These are phyloP conservation scores for Cantharis nigra DNA, from an alignment of 2,888 invertebrate genomes.

Conservation along the genomic window DNA sequence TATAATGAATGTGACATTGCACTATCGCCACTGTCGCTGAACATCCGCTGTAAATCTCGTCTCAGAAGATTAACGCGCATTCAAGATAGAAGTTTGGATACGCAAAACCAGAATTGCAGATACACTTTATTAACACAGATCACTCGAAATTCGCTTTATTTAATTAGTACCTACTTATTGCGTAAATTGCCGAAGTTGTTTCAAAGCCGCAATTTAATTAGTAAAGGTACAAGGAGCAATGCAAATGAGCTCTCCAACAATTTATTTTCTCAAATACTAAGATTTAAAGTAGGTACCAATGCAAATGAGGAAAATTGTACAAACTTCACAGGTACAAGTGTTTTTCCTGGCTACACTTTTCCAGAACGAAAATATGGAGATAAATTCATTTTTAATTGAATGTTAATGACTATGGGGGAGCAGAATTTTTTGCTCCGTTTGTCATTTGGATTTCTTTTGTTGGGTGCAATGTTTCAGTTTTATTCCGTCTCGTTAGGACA, in stretches of 20 bases:
- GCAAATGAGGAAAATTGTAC: not conserved
- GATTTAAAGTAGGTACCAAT: not conserved
- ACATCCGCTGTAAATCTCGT: slow-evolving; percentile 26
- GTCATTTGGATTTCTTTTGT: not conserved
- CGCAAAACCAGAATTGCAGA: slow-evolving; percentile 14
- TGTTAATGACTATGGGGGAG: not conserved
- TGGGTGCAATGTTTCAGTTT: not conserved
- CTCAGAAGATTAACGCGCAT: slow-evolving; percentile 26
- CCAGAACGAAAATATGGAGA: not conserved
- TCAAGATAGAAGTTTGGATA: slow-evolving; percentile 23
- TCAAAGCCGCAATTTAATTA: slow-evolving; percentile 24
- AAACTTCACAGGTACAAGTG: not conserved
- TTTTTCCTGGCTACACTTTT: not conserved
- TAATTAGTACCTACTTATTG: slow-evolving; percentile 19
- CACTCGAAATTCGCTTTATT: slow-evolving; percentile 22
- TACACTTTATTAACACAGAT: slow-evolving; percentile 22
- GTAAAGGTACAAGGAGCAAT: slow-evolving; percentile 16
- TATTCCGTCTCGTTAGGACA: not conserved
- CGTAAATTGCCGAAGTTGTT: slow-evolving; percentile 25
- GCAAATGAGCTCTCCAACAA: slow-evolving; percentile 10
- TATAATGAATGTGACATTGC: slow-evolving; percentile 29
- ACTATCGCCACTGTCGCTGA: slow-evolving; percentile 29
- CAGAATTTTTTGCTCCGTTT: not conserved
- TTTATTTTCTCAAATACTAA: not conserved
- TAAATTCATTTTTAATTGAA: not conserved